Base-by-base conservation (phyloP, 2,113 vertebrate species). In the Oostethus manadensis region DNA sequence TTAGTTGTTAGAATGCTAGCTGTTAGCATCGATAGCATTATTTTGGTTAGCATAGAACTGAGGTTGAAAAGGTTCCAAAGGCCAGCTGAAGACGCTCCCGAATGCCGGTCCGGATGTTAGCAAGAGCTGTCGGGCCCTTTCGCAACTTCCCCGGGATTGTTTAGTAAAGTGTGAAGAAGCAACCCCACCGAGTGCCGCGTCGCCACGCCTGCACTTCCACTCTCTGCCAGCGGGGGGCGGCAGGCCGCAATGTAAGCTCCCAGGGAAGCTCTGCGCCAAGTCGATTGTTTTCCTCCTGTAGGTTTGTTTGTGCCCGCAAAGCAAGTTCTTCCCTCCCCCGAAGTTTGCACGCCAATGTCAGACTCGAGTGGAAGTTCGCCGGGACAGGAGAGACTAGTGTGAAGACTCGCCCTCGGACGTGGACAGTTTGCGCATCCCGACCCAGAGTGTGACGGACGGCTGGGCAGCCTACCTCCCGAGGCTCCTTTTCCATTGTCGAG, bases 361-460 rank as follows among this genome's bases (percentile, higher is more conserved):
- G 17, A n/a, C 46, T n/a, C 5, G 18, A 18, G 46, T 18, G 1
- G 17, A 48, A 42, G 38, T 55, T 8, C 6, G 20, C 35, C 21
- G 35, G n/a, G 18, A 40, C n/a, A 55, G 35, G 5, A 13, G 8
- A 35, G 9, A 13, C 11, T 18, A 62, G 57, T 10, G 56, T 51
- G 58, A 71, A 66, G 58, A 73, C 21, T 53, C 68, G 18, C 59
- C 62, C 60, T 71, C 64, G 66, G 53, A 77, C 77, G 86, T 83
- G 68, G 84, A 82, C 84, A 80, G 76, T 66, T 80, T 79, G 79
- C 82, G 83, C 82, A 76, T 80, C 76, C 76, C 60, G 71, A 73
- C 70, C 70, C 7, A 64, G 73, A 80, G 75, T 71, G 80, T 79
- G 73, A 80, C 74, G 71, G 81, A 78, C 78, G 72, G 76, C 63